Percentiles rank a stretch among this genome's conserved stretches.
phyloP scores from a whole-genome alignment of 1,140 invertebrate genomes.

The Mizuhopecten yessoensis region DNA sequence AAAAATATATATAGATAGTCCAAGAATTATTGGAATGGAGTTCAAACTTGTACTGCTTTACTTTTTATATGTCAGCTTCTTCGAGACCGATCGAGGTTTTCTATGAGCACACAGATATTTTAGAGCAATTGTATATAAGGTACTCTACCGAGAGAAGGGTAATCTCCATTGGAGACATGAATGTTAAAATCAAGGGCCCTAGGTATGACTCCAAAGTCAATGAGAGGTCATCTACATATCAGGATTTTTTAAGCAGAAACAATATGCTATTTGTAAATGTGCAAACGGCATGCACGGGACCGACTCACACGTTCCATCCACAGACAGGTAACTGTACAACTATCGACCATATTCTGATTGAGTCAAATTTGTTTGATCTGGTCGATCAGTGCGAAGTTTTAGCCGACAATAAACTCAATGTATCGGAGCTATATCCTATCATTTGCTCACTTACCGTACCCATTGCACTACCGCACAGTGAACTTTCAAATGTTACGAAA shows the following conservation, averaged over 20 bases:
- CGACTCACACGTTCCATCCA: not conserved
- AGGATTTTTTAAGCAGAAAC: not conserved
- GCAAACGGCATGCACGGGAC: not conserved
- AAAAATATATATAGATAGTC: too few species aligned
- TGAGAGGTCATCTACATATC: not conserved
- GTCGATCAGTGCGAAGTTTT: not conserved
- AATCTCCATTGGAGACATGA: not conserved
- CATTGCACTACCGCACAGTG: too few species aligned
- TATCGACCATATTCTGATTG: conserved; percentile 21
- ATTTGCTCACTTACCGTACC: not conserved
- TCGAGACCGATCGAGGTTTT: not conserved
- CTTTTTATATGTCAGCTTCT: not conserved
- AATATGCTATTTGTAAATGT: not conserved
- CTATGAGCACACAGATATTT: not conserved
- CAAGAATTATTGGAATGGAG: too few species aligned
- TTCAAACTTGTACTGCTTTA: not conserved
- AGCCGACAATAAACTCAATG: not conserved
- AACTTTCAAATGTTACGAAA: too few species aligned
- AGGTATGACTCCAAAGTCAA: not conserved
- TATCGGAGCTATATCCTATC: not conserved
- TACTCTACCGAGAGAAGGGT: not conserved
- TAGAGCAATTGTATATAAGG: not conserved
- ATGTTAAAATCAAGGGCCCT: not conserved
- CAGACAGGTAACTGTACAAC: not conserved
- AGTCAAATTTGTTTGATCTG: not conserved